Evolutionary conservation across 2,888 invertebrate species (phyloP).

Genomic region (Cheilosia scutellata): DNA sequence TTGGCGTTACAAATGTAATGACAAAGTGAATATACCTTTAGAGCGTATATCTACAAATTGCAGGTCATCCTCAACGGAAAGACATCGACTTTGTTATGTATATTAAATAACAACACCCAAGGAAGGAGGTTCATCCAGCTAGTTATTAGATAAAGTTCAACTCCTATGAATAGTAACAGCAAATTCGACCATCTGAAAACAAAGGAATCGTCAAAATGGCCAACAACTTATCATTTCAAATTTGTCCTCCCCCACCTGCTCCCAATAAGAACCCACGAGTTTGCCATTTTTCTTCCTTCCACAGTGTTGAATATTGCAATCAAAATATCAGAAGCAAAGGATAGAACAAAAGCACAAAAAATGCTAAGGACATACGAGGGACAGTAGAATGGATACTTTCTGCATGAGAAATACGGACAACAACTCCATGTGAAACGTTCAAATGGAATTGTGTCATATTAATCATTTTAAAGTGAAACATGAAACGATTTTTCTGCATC

Average conservation of each 20-base stretch:
- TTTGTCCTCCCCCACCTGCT: background rate
- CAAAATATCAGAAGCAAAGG: conserved; percentile 18
- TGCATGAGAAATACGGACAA: conserved; percentile 57
- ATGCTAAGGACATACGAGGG: conserved; percentile 16
- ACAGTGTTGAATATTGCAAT: conserved; percentile 32
- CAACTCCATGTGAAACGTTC: conserved; percentile 62
- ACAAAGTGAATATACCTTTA: no score
- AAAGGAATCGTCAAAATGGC: conserved; percentile 32
- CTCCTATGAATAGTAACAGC: no score
- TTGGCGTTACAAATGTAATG: no score
- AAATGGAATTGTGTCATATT: conserved; percentile 60
- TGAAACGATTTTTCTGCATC: conserved; percentile 67
- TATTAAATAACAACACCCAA: no score
- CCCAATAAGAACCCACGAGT: background rate
- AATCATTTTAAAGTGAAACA: conserved; percentile 71
- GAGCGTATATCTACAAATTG: no score
- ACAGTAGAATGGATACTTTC: conserved; percentile 37
- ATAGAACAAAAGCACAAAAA: conserved; percentile 8
- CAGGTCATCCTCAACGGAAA: no score
- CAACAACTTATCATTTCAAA: conserved; percentile 29
- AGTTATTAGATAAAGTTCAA: no score
- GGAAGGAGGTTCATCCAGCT: no score
- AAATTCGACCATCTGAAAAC: background rate
- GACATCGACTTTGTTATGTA: no score
- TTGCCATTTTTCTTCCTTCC: background rate